phyloP scores from a whole-genome alignment of 2,113 vertebrate species.

The Taxidea taxus region DNA sequence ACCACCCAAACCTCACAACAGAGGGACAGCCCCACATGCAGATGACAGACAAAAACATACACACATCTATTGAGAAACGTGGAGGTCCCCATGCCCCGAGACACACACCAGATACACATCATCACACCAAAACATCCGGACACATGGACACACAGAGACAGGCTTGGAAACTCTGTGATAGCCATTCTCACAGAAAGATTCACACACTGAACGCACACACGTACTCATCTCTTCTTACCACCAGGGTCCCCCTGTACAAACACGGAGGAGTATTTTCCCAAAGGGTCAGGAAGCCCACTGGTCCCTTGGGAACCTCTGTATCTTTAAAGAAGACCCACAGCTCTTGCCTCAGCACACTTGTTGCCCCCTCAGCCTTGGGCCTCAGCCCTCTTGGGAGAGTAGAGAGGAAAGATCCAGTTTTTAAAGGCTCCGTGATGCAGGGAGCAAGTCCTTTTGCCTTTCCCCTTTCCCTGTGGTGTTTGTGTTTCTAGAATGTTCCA shows the following conservation, averaged over 20 bases:
- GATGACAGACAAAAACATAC: rapidly evolving
- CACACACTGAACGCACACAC: neutral
- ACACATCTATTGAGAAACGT: rapidly evolving
- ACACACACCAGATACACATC: neutral
- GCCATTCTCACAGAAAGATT: neutral
- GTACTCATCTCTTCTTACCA: neutral
- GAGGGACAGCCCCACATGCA: neutral
- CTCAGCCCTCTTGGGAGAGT: neutral
- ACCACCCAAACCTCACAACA: neutral
- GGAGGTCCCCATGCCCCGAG: neutral
- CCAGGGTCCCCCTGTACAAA: neutral
- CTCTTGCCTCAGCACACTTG: neutral
- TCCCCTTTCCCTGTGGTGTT: neutral
- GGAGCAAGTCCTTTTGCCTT: neutral
- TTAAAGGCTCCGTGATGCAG: neutral
- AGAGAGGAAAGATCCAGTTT: neutral
- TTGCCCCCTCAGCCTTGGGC: neutral
- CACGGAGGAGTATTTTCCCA: neutral
- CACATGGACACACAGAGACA: neutral
- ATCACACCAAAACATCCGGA: neutral
- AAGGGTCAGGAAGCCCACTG: neutral
- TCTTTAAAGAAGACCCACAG: neutral
- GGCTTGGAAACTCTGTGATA: rapidly evolving
- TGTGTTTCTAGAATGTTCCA: neutral
- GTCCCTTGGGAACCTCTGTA: neutral